phyloP scores from a whole-genome alignment of 1,140 invertebrate genomes.

The Tetramorium simillimum region DNA sequence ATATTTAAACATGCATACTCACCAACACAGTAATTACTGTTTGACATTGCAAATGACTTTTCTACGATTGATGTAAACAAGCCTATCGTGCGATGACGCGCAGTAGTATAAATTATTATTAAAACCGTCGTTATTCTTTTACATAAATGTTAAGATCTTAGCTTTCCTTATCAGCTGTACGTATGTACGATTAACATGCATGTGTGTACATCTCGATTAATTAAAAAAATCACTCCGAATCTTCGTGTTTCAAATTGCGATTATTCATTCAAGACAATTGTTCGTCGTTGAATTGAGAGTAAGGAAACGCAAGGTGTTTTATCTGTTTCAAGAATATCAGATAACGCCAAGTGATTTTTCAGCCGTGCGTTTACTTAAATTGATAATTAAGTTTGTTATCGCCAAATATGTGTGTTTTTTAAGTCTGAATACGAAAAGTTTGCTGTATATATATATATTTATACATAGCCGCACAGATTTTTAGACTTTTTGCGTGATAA shows the following conservation, averaged over 20 bases:
- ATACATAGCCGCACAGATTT: background rate
- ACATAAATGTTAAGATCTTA: background rate
- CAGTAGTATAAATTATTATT: background rate
- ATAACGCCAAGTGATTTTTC: slow-evolving; percentile 37
- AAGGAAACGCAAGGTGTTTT: background rate
- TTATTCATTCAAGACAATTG: background rate
- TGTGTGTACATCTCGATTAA: background rate
- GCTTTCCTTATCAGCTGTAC: background rate
- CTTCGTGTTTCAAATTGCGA: background rate
- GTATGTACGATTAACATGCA: background rate
- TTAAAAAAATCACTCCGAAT: background rate
- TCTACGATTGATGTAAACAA: background rate
- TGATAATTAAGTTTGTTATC: slow-evolving; percentile 67
- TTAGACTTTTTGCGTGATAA: background rate
- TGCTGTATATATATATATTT: background rate
- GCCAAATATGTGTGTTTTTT: background rate
- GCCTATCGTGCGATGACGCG: background rate
- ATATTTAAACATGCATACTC: background rate
- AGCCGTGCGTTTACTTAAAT: slow-evolving; percentile 46
- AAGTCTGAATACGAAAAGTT: background rate
- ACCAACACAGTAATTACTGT: background rate
- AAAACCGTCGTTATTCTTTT: background rate
- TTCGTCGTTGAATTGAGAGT: background rate
- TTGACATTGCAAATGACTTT: slow-evolving; percentile 5
- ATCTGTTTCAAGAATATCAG: slow-evolving; percentile 6